A percentile compares a stretch with the other conserved stretches of the same genome.
phyloP scores from a whole-genome alignment of 2,113 vertebrate species.

The Xenus cinereus region DNA sequence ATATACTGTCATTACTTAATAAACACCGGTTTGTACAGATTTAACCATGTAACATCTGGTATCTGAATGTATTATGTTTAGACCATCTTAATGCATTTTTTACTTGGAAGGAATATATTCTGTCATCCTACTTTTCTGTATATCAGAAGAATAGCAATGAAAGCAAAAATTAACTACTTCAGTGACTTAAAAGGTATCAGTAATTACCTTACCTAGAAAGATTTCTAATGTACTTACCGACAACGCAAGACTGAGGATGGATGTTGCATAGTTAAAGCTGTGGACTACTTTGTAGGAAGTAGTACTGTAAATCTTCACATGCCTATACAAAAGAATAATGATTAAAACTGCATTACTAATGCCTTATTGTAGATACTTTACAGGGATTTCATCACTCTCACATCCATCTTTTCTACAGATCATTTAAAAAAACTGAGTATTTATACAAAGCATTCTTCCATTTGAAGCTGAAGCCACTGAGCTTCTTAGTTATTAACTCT shows the following conservation, averaged over 20 bases:
- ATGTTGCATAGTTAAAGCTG: constrained; percentile 90
- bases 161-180: background rate
- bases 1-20: background rate
- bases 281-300: constrained; percentile 94
- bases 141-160: background rate
- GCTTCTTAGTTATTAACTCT: background rate
- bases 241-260: constrained; percentile 91
- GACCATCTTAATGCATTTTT: background rate
- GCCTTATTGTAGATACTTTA: background rate
- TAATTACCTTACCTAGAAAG: background rate
- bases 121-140: background rate
- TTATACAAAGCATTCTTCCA: background rate
- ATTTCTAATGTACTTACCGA: constrained; percentile 80
- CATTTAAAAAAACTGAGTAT: background rate
- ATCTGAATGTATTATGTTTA: background rate
- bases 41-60: background rate
- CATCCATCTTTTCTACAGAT: background rate
- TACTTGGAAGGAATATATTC: background rate
- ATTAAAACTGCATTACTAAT: background rate
- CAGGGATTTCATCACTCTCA: background rate
- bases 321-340: constrained; percentile 73
- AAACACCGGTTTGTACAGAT: background rate
- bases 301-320: constrained; percentile 96
- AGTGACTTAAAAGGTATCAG: background rate
- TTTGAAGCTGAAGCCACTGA: background rate